These are phyloP conservation scores for Crotalus viridis DNA, from an alignment of 2,113 vertebrate genomes.

Conservation along the genomic window DNA sequence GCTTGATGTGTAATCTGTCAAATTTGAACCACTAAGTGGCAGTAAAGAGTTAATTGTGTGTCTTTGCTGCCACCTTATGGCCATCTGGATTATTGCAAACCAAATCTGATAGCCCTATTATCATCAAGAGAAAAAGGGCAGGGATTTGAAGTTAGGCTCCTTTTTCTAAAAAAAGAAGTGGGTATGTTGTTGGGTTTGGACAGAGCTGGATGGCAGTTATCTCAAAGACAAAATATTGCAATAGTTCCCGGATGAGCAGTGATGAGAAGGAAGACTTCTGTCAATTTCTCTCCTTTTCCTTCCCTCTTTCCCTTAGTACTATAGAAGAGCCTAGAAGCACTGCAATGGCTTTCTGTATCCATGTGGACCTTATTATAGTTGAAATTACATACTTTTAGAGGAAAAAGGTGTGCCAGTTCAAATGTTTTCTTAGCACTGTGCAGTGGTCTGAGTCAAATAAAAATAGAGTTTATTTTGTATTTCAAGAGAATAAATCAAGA, in stretches of 20 bases:
- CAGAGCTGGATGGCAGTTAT: background rate
- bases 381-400: background rate
- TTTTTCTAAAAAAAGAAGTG: background rate
- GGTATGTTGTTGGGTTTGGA: background rate
- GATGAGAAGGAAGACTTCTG: background rate
- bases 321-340: background rate
- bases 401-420: background rate
- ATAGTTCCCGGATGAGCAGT: background rate
- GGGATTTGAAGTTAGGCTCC: background rate
- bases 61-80: background rate
- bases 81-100: background rate
- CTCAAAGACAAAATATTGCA: background rate
- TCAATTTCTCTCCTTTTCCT: background rate
- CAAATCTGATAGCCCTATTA: background rate
- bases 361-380: background rate
- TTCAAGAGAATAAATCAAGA: conserved; percentile 9
- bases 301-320: background rate
- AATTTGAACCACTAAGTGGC: background rate
- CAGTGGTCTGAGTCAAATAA: background rate
- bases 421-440: background rate
- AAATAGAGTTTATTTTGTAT: background rate
- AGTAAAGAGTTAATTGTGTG: background rate
- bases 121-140: background rate
- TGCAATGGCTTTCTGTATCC: background rate
- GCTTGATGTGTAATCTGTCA: background rate